phyloP scores from a whole-genome alignment of 2,797 vertebrate species.

The Acanthopagrus latus region DNA sequence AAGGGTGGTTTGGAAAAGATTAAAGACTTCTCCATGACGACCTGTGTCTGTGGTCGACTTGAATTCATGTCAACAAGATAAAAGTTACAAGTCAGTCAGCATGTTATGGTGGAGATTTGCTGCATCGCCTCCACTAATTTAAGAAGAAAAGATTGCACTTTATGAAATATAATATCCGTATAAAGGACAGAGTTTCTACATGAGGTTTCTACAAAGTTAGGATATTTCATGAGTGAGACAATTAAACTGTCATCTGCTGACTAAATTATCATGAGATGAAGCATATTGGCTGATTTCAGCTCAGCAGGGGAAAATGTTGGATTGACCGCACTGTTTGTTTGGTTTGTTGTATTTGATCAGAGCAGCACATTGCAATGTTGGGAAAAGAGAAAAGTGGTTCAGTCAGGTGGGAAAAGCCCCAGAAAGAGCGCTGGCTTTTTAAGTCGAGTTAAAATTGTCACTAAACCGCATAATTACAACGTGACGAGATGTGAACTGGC shows the following conservation, averaged over 20 bases:
- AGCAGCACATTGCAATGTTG: neutral
- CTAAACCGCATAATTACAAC: too few relatives aligned
- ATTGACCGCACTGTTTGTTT: neutral
- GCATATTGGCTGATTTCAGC: neutral
- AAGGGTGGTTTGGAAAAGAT: conserved; percentile 19
- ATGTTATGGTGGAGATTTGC: neutral
- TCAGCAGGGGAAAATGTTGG: neutral
- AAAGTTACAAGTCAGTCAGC: neutral
- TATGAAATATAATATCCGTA: neutral
- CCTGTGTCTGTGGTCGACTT: conserved; percentile 14
- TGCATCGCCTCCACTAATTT: neutral
- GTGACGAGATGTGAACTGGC: too few relatives aligned
- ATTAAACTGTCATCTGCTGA: neutral
- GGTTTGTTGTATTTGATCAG: neutral
- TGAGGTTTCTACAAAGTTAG: neutral
- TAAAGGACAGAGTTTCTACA: neutral
- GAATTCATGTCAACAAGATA: neutral
- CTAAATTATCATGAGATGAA: neutral
- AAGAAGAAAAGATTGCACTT: neutral
- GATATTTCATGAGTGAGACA: neutral
- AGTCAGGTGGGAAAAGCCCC: neutral
- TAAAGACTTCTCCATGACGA: conserved; percentile 23
- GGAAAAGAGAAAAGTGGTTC: neutral
- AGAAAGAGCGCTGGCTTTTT: too few relatives aligned
- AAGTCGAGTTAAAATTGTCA: too few relatives aligned